Base-by-base conservation (phyloP, 1,140 invertebrate genomes). In the Aporrectodea caliginosa region DNA sequence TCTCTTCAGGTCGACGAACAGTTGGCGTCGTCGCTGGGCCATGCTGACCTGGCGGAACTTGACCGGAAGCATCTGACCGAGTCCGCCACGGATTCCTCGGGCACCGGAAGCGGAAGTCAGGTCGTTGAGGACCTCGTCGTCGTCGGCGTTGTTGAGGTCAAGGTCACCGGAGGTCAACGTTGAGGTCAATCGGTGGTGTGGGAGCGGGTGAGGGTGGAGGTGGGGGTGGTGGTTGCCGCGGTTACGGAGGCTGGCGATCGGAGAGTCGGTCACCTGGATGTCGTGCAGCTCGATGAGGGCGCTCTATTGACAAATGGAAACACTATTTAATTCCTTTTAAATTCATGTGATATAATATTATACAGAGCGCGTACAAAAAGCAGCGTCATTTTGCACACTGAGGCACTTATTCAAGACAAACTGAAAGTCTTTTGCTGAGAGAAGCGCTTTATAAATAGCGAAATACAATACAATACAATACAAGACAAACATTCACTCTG, bases 1-100 rank as follows among this genome's bases (percentile, higher is more conserved):
- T 58, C 85, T 81, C 79, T 82, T 85, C 70, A 87, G 81, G 82
- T 84, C 84, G 22, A 85, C 85, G 75, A 88, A 80, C 16, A 89
- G 79, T 58, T 58, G 69, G 74, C 83, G 82, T 14, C 83, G 80
- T 31, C 83, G 83, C 74, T 84, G 81, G 12, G 78, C 81, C 2
- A 82, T 78, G 2, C 76, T 75, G 35, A 79, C 16, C 78, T 82
- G 6, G 81, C 78, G 1, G 76, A 73, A 43, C 78, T 83, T 79
- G 34, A 83, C 81, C 33, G 84, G 83, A 29, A 85, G 79, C 73
- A 84, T 75, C 78, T 83, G 82, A 80, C 80, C 80, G 22, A 82
- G 81, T 6, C 83, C 79, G 69, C 84, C 83, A 33, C 83, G 84
- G 69, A 79, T 70, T 69, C 80, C 33, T 83, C 31, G 2, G 83